Evolutionary conservation across 2,113 vertebrate species (phyloP).

Genomic region (Rhadina sibilatrix): DNA sequence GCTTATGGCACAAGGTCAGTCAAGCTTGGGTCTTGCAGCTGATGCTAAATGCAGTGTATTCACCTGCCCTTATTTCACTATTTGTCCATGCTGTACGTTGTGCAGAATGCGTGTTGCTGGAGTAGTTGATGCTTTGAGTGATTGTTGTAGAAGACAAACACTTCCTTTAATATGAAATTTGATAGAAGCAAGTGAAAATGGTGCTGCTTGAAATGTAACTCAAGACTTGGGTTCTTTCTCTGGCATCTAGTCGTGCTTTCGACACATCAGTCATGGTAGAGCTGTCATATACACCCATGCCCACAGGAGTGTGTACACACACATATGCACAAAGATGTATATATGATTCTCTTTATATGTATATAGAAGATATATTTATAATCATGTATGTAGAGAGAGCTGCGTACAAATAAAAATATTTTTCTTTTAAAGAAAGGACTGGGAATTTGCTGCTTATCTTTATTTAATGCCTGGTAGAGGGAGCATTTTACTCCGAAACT

Average conservation of each 20-base stretch:
- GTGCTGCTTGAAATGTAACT: neutral
- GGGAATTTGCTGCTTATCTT: neutral
- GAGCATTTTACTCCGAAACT: neutral
- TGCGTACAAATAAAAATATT: neutral
- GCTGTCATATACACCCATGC: neutral
- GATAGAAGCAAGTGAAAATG: neutral
- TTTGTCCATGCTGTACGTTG: neutral
- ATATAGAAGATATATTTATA: neutral
- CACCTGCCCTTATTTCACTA: neutral
- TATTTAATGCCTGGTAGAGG: neutral
- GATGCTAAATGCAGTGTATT: neutral
- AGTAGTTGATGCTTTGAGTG: neutral
- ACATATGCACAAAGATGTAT: neutral
- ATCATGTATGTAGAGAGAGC: neutral
- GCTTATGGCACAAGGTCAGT: constrained; percentile 82
- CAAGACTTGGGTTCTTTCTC: neutral
- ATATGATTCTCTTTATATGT: neutral
- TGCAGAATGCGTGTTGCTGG: neutral
- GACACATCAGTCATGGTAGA: neutral
- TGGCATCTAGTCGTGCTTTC: neutral
- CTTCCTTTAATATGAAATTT: neutral
- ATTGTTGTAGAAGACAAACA: neutral
- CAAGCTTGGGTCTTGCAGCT: neutral
- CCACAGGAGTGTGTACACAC: neutral
- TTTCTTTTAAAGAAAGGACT: neutral